A percentile compares a stretch with the other conserved stretches of the same genome.
Conservation (phyloP, 1,140 invertebrate genomes). For the Musca vetustissima region DNA sequence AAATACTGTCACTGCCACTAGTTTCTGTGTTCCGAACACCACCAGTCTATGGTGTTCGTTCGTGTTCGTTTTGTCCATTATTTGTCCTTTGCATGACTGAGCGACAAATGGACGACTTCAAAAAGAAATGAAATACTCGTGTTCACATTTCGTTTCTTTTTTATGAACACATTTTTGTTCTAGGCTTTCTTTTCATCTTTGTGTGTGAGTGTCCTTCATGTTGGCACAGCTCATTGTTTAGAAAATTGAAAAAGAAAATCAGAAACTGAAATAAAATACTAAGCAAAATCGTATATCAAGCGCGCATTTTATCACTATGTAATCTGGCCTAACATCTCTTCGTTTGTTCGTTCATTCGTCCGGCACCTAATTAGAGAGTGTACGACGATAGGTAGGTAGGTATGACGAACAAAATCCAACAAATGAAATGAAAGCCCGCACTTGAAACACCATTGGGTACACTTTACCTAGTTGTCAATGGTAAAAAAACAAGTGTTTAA, state of each 20-base stretch:
- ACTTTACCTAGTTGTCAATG: too few species aligned
- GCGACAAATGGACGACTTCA: background rate
- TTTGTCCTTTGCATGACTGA: conserved; percentile 20
- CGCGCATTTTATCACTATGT: background rate
- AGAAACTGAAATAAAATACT: too few species aligned
- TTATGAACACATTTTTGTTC: too few species aligned
- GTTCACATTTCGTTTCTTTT: background rate
- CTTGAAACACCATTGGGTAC: background rate
- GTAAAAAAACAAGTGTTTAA: too few species aligned
- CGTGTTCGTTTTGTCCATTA: background rate
- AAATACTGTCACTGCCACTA: too few species aligned
- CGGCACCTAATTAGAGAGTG: conserved; percentile 2
- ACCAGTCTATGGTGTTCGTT: background rate
- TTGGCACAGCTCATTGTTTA: conserved; percentile 13
- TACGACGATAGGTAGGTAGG: too few species aligned
- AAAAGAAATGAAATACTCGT: background rate
- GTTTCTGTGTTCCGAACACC: too few species aligned
- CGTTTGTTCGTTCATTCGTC: too few species aligned
- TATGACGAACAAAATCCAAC: too few species aligned
- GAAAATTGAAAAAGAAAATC: background rate
- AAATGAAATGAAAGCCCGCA: conserved; percentile 2
- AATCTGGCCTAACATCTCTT: background rate
- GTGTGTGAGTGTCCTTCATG: background rate
- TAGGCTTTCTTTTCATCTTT: too few species aligned
- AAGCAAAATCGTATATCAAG: background rate